Evolutionary conservation across 1,140 invertebrate species (phyloP), one percentile per base, ranked within the genome.

Genomic region (Drosophila sechellia): DNA sequence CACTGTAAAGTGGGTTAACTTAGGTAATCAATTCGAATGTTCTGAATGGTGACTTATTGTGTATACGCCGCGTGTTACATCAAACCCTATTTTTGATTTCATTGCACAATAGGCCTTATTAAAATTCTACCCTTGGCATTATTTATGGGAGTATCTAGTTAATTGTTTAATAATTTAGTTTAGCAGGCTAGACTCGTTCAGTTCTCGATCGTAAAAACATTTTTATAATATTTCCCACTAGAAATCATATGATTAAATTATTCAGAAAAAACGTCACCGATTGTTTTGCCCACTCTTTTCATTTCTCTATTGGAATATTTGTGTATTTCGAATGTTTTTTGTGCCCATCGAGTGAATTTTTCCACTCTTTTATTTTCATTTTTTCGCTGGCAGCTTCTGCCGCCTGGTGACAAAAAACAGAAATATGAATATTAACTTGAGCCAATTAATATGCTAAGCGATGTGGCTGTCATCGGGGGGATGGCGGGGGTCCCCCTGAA

Each of bases 401-500:
- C 35, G 54, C 54, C 55, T 77, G 74, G 74, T 60, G 73, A 77
- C 74, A 77, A 77, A 77, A 76, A 76, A 69, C 74, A 46, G 57
- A 66, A 77, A 77, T 78, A 71, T 84, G 80, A 79, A 84, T 79
- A 84, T 87, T 87, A 79, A 64, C 63, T 77, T 77, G 66, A 89
- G 84, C 84, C 83, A 89, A 87, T 87, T 87, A 87, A 87, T 87
- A 89, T 89, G 84, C 87, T 89, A 84, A 85, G 78, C 75, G 85
- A 70, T 83, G 70, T 55, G 69, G 25, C 75, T 75, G 69, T 78
- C 79, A 70, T 78, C 75, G 59, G 49, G 59, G 48, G 49, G 25
- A 20, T 8, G 5, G 25, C 22, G 1, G 34, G 42, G 39, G 34
- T 27, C 39, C 27, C 8, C 8, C 1, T 11, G 17, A 50, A 49